These are phyloP conservation scores for Aphis gossypii DNA, from an alignment of 1,140 invertebrate genomes.

Conservation along the genomic window DNA sequence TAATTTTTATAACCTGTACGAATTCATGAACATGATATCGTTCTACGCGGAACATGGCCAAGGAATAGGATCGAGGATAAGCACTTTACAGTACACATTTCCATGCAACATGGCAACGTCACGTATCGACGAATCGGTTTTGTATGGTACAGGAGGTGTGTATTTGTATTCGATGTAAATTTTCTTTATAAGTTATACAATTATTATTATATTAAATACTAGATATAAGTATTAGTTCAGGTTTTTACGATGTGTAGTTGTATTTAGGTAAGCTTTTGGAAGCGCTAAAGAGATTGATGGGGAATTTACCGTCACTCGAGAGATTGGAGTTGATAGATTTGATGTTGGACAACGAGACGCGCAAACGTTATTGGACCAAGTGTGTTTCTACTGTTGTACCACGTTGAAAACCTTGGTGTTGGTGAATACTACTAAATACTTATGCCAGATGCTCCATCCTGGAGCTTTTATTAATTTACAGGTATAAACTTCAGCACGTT, in stretches of 20 bases:
- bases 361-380: slow-evolving; percentile 76
- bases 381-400: slow-evolving; percentile 73
- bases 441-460: slow-evolving; percentile 78
- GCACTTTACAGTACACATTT: slow-evolving; percentile 78
- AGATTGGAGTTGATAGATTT: slow-evolving; percentile 78
- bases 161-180: slow-evolving; percentile 53
- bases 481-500: slow-evolving; percentile 63
- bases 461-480: slow-evolving; percentile 79
- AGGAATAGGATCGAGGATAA: slow-evolving; percentile 69
- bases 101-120: slow-evolving; percentile 75
- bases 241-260: background rate
- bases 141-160: slow-evolving; percentile 79
- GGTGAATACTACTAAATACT: slow-evolving; percentile 78
- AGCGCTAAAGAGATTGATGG: slow-evolving; percentile 75
- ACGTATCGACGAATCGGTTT: slow-evolving; percentile 68
- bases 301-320: slow-evolving; percentile 71
- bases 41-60: slow-evolving; percentile 72
- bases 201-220: background rate
- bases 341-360: slow-evolving; percentile 77
- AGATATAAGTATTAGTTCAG: background rate
- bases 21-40: slow-evolving; percentile 82
- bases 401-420: slow-evolving; percentile 73
- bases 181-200: too few relatives aligned
- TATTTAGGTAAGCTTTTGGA: slow-evolving; percentile 69
- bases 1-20: slow-evolving; percentile 84